Conservation (phyloP, 2,888 invertebrate species). For the Eledona agricola region DNA sequence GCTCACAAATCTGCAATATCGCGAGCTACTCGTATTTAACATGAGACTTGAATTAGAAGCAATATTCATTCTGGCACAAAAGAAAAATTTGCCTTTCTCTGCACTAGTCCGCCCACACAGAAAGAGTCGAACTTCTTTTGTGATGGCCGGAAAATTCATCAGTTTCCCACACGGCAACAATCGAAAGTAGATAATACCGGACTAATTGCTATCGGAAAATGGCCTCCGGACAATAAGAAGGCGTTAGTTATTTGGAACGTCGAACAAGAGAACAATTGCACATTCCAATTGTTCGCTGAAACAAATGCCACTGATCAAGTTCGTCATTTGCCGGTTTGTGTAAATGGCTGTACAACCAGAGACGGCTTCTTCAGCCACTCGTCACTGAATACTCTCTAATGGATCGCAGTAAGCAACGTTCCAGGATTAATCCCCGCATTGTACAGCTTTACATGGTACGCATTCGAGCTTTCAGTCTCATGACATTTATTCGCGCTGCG, state of each 20-base stretch:
- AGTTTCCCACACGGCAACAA: slow-evolving; percentile 12
- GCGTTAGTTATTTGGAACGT: slow-evolving; percentile 15
- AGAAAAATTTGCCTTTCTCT: slow-evolving; percentile 23
- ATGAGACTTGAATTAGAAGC: too few species aligned
- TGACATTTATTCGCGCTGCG: slow-evolving; percentile 22
- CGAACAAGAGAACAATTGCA: slow-evolving; percentile 17
- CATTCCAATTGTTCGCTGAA: slow-evolving; percentile 43
- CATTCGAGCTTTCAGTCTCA: slow-evolving; percentile 19
- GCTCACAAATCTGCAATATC: too few species aligned
- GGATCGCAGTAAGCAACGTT: slow-evolving; percentile 44
- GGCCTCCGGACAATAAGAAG: slow-evolving; percentile 31
- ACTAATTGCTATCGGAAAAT: slow-evolving; percentile 40
- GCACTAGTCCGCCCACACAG: slow-evolving; percentile 6
- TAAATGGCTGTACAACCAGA: slow-evolving; percentile 27
- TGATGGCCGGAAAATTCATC: slow-evolving; percentile 17
- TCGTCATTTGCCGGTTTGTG: slow-evolving; percentile 31
- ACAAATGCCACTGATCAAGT: slow-evolving; percentile 42
- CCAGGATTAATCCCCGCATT: slow-evolving; percentile 43
- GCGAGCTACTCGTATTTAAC: too few species aligned
- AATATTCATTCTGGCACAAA: too few species aligned
- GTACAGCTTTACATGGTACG: slow-evolving; percentile 29
- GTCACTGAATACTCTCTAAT: slow-evolving; percentile 46
- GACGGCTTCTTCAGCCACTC: slow-evolving; percentile 38
- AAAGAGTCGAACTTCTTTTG: slow-evolving; percentile 11
- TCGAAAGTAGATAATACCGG: slow-evolving; percentile 21